Conservation (phyloP, 2,113 vertebrate genomes). For the Larimichthys crocea region DNA sequence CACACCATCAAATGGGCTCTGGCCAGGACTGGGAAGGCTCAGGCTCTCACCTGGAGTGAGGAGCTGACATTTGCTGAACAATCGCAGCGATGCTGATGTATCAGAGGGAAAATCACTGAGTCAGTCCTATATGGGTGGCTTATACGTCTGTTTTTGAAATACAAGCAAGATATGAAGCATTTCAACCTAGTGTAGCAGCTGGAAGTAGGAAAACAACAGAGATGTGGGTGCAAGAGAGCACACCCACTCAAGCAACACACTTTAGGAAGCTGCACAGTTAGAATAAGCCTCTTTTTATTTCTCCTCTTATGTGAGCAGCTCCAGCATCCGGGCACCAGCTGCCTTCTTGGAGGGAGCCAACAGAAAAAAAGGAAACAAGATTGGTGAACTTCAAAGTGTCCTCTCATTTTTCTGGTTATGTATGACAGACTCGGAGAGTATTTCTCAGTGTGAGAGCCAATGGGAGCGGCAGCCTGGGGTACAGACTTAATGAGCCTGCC, state of each 20-base stretch:
- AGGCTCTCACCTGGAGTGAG: conserved; percentile 63
- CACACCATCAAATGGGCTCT: conserved; percentile 46
- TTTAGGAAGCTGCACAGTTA: conserved; percentile 27
- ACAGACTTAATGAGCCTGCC: conserved; percentile 77
- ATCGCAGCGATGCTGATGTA: conserved; percentile 47
- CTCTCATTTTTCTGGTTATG: conserved; percentile 70
- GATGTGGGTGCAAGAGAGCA: conserved; percentile 22
- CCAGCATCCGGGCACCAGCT: conserved; percentile 58
- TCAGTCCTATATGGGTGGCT: conserved; percentile 7
- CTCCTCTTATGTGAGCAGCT: conserved; percentile 47
- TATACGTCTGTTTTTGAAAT: conserved; percentile 4
- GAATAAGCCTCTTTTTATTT: conserved; percentile 54
- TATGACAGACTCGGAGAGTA: conserved; percentile 66
- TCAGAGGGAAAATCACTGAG: conserved; percentile 44
- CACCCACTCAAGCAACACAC: conserved; percentile 37
- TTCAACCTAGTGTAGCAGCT: conserved; percentile 5
- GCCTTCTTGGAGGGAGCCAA: conserved; percentile 58
- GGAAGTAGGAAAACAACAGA: conserved; percentile 24
- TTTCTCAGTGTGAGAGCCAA: conserved; percentile 73
- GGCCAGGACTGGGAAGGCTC: conserved; percentile 44
- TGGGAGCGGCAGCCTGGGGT: conserved; percentile 74
- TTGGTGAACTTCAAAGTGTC: conserved; percentile 78
- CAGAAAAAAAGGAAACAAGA: conserved; percentile 54
- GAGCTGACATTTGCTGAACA: conserved; percentile 56
- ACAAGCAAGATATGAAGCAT: not conserved